phyloP scores from a whole-genome alignment of 2,797 vertebrate species.

The Hippoglossus hippoglossus region DNA sequence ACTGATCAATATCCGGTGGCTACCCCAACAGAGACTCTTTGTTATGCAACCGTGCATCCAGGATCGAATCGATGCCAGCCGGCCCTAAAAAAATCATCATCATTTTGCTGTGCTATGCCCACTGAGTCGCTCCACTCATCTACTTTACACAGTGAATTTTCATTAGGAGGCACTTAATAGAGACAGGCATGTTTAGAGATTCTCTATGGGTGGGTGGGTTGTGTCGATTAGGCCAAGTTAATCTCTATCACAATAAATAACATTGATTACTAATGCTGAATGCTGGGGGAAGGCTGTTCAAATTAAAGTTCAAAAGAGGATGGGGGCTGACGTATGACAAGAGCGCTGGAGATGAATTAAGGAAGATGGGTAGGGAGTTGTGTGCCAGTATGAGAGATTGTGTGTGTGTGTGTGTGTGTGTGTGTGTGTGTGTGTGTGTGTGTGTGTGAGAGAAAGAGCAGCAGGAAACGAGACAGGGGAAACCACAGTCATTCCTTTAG shows the following conservation, averaged over 20 bases:
- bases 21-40: conserved; percentile 18
- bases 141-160: conserved; percentile 65
- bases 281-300: conserved; percentile 44
- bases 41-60: conserved; percentile 52
- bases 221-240: conserved; percentile 70
- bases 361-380: conserved; percentile 31
- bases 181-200: conserved; percentile 68
- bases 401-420: conserved; percentile 2
- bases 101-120: conserved; percentile 45
- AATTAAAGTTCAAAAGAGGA: conserved; percentile 57
- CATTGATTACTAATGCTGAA: conserved; percentile 71
- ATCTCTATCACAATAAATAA: conserved; percentile 81
- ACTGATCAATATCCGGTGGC: conserved; percentile 55
- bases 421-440: conserved; percentile 9
- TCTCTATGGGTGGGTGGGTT: conserved; percentile 61
- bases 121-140: conserved; percentile 53
- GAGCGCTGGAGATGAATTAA: conserved; percentile 39
- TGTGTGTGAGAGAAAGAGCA: too few relatives aligned
- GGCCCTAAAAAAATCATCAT: conserved; percentile 51
- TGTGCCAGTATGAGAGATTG: conserved; percentile 20
- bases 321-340: conserved; percentile 35
- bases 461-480: too few relatives aligned
- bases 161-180: conserved; percentile 73
- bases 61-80: conserved; percentile 64
- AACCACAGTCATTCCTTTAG: conserved; percentile 62